Evolutionary conservation across 2,797 vertebrate species (phyloP).

Genomic region (Lagorchestes hirsutus): DNA sequence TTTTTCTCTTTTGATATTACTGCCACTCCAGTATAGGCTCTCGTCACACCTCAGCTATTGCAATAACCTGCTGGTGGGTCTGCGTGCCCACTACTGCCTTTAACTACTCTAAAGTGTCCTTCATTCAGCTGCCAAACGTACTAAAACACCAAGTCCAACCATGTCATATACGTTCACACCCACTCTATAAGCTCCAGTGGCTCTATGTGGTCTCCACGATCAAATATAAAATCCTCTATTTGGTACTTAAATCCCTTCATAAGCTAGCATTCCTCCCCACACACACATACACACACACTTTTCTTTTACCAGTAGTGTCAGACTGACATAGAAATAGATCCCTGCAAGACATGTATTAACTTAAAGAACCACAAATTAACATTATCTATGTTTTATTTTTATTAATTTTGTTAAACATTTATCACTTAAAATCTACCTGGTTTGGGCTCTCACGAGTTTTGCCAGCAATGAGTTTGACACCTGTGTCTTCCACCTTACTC

Average conservation of each 20-base stretch:
- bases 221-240: neutral
- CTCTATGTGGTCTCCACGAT: neutral
- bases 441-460: too few species aligned
- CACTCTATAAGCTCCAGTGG: neutral
- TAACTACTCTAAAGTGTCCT: neutral
- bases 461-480: too few species aligned
- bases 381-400: neutral
- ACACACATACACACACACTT: neutral
- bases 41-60: neutral
- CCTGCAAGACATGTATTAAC: too few species aligned
- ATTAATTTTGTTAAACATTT: neutral
- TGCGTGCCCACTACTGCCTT: neutral
- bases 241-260: neutral
- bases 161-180: neutral
- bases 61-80: neutral
- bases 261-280: too few species aligned
- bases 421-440: neutral
- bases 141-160: neutral
- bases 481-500: too few species aligned
- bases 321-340: neutral
- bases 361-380: neutral
- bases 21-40: neutral
- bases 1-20: neutral
- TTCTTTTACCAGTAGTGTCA: neutral
- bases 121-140: neutral